Percentiles rank a stretch among this genome's conserved stretches.
Conservation (phyloP, 2,797 vertebrate species). For the Enteromius thamalakanensis region DNA sequence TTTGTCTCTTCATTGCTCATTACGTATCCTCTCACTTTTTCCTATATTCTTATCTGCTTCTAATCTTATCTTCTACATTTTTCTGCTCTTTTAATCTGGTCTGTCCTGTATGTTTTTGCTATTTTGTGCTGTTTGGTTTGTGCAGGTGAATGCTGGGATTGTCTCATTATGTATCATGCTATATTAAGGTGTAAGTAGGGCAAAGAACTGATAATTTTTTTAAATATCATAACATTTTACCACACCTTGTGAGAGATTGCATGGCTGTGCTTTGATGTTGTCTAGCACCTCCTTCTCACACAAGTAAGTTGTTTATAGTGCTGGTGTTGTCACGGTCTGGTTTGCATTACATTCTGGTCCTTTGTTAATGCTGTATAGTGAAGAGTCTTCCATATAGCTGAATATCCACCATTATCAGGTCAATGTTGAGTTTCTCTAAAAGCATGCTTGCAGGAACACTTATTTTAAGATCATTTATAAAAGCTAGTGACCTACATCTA, state of each 20-base stretch:
- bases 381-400: neutral
- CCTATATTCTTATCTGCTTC: neutral
- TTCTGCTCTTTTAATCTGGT: neutral
- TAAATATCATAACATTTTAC: slow-evolving; percentile 1
- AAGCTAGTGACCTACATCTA: slow-evolving; percentile 42
- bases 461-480: slow-evolving; percentile 44
- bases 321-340: slow-evolving; percentile 18
- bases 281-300: slow-evolving; percentile 27
- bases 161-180: neutral
- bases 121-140: slow-evolving; percentile 8
- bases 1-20: too few relatives aligned
- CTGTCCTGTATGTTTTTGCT: neutral
- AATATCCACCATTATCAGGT: slow-evolving; percentile 25
- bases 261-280: neutral
- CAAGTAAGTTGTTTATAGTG: slow-evolving; percentile 7
- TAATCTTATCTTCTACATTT: neutral
- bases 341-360: slow-evolving; percentile 3
- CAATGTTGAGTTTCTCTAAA: slow-evolving; percentile 19
- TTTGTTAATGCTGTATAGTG: neutral
- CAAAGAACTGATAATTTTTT: neutral
- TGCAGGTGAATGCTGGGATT: slow-evolving; percentile 15
- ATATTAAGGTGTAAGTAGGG: neutral
- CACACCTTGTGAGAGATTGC: slow-evolving; percentile 17
- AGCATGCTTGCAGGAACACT: slow-evolving; percentile 30
- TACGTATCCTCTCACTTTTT: neutral